Evolutionary conservation across 2,113 vertebrate genomes (phyloP).

Genomic region (Catagonus wagneri): DNA sequence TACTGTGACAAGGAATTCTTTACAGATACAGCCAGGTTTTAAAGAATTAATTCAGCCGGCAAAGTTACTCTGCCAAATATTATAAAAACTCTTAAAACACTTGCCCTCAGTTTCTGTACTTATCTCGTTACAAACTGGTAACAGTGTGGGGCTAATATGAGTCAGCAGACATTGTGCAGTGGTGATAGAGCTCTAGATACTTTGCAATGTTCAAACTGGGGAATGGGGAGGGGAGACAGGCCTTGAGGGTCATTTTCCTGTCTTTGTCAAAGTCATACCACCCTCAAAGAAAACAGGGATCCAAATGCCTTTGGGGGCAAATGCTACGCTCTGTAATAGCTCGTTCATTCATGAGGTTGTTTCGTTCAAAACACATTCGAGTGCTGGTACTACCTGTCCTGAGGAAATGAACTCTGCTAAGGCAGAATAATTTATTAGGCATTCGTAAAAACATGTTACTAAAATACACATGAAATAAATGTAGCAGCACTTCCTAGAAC

Average conservation of each 20-base stretch:
- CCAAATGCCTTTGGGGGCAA: not conserved
- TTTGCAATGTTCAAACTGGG: not conserved
- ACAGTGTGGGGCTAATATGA: not conserved
- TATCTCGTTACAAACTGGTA: not conserved
- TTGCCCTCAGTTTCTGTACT: not conserved
- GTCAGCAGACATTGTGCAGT: not conserved
- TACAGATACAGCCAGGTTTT: not conserved
- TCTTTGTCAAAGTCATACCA: not conserved
- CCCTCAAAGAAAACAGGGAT: not conserved
- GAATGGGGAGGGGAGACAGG: not conserved
- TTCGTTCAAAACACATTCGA: not conserved
- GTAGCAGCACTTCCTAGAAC: not conserved
- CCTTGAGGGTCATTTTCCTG: not conserved
- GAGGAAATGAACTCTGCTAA: not conserved
- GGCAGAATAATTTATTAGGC: not conserved
- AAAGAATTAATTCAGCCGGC: not conserved
- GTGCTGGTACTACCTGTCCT: not conserved
- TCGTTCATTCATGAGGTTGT: not conserved
- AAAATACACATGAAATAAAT: not conserved
- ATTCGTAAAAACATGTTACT: not conserved
- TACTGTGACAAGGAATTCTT: not conserved
- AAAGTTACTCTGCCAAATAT: not conserved
- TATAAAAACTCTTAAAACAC: not conserved
- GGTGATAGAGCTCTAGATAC: not conserved
- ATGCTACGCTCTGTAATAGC: not conserved